Evolutionary conservation across 2,113 vertebrate genomes (phyloP).

Genomic region (Melospiza melodia): DNA sequence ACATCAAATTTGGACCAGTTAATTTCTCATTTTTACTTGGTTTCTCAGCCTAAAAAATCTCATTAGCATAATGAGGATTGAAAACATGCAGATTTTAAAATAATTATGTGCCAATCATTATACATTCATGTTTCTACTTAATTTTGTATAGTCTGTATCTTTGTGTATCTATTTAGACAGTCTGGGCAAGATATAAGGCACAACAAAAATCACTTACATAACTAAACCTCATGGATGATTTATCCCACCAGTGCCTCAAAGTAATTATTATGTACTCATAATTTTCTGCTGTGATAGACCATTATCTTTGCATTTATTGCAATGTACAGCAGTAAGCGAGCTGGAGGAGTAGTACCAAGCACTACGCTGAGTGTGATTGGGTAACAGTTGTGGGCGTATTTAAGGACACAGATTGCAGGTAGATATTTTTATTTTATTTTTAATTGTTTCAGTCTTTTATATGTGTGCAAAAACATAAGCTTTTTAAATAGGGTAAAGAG

Average conservation of each 20-base stretch:
- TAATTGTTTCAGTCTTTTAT: not conserved
- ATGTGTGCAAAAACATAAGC: not conserved
- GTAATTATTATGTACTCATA: not conserved
- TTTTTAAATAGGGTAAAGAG: not conserved
- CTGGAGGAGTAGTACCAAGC: not conserved
- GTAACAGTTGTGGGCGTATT: not conserved
- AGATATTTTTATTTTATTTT: not conserved
- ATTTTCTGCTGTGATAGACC: not conserved
- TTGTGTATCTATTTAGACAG: not conserved
- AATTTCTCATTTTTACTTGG: not conserved
- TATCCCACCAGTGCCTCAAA: not conserved
- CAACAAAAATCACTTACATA: not conserved
- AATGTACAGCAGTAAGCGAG: not conserved
- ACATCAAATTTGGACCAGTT: not conserved
- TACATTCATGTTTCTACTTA: not conserved
- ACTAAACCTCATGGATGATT: not conserved
- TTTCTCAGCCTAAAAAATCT: not conserved
- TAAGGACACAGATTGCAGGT: not conserved
- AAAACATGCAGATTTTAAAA: not conserved
- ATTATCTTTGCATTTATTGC: not conserved
- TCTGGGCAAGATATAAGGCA: not conserved
- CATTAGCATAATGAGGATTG: not conserved
- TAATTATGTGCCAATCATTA: not conserved
- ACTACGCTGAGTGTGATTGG: not conserved
- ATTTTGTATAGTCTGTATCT: not conserved